Evolutionary conservation across 2,113 vertebrate genomes (phyloP), one percentile per base, ranked within the genome.

Genomic region (Orthochromis indermauri): DNA sequence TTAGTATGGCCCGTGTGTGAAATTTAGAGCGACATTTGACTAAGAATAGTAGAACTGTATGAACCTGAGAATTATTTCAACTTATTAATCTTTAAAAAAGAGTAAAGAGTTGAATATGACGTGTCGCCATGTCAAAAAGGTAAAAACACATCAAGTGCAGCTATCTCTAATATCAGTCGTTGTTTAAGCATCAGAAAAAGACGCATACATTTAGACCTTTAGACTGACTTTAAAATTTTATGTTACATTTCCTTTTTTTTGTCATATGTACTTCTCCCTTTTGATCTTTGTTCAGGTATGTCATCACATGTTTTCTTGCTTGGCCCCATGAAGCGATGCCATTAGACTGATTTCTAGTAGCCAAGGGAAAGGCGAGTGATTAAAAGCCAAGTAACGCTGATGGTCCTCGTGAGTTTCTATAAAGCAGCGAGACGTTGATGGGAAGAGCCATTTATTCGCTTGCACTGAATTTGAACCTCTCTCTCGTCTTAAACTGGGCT

Each of bases 321-420:
- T 31, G 13, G 28, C 31, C 1, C 10, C 13, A 35, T 26, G 55
- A 9, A 76, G 80, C 5, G 7, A 82, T 21, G 85, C 90, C 90
- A 79, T 63, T 47, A 33, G 57, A 88, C 12, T 80, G 88, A 89
- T 84, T 94, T 94, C 57, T 45, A 87, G 55, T 42, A 80, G 79
- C 83, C 88, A 8, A 37, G 47, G 87, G 68, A 88, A 87, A 84
- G 31, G 13, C 12, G 2, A 80, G 79, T 85, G 89, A 93, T 93
- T 93, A 93, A 95, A 93, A 95, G 88, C 82, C 90, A 86, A 94
- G 90, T 66, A 68, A 42, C 7, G 31, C 57, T 61, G 76, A 90
- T 89, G 88, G 84, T 79, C 53, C 59, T 84, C 19, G 55, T 91
- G 87, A 81, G 83, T 51, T 91, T 82, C 78, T 35, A 83, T 87